A percentile compares a stretch with the other conserved stretches of the same genome.
Conservation (phyloP, 2,113 vertebrate genomes). For the Paedocypris sp. region DNA sequence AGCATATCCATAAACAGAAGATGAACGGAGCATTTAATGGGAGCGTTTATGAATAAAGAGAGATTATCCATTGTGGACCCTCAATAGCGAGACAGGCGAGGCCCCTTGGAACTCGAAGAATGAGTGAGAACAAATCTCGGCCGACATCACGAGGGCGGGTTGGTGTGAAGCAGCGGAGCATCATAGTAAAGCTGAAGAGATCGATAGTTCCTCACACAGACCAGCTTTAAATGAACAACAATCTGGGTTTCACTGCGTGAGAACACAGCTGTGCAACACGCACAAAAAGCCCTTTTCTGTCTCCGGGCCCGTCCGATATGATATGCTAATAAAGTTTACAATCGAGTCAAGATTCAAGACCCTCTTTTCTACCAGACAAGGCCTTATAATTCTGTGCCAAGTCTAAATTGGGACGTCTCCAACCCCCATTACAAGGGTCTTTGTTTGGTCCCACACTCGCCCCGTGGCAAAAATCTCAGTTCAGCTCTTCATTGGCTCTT, state of each 20-base stretch:
- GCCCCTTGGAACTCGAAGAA: slow-evolving; percentile 17
- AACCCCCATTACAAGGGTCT: slow-evolving; percentile 16
- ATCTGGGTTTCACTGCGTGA: slow-evolving; percentile 58
- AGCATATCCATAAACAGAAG: slow-evolving; percentile 49
- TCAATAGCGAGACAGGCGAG: slow-evolving; percentile 26
- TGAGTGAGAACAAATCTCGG: slow-evolving; percentile 1
- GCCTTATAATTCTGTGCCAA: slow-evolving; percentile 46
- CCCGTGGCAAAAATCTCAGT: slow-evolving; percentile 42
- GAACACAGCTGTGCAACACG: slow-evolving; percentile 58
- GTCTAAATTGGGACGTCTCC: slow-evolving; percentile 48
- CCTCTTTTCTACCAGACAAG: slow-evolving; percentile 13
- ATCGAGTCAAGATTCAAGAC: slow-evolving; percentile 46
- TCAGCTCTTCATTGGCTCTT: too few species aligned
- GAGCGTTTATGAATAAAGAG: slow-evolving; percentile 53
- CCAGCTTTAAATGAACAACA: slow-evolving; percentile 41
- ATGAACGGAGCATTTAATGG: slow-evolving; percentile 48
- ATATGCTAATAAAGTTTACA: slow-evolving; percentile 53
- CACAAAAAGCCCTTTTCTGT: slow-evolving; percentile 46
- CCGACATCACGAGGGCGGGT: background rate
- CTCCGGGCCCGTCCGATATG: background rate
- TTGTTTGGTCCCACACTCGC: slow-evolving; percentile 15
- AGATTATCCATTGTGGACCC: slow-evolving; percentile 50
- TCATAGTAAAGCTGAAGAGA: slow-evolving; percentile 43
- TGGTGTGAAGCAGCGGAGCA: slow-evolving; percentile 39
- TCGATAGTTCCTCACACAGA: slow-evolving; percentile 59